Percentiles rank a stretch among this genome's conserved stretches.
Conservation (phyloP, 2,797 vertebrate species). For the Chaunax sp. region DNA sequence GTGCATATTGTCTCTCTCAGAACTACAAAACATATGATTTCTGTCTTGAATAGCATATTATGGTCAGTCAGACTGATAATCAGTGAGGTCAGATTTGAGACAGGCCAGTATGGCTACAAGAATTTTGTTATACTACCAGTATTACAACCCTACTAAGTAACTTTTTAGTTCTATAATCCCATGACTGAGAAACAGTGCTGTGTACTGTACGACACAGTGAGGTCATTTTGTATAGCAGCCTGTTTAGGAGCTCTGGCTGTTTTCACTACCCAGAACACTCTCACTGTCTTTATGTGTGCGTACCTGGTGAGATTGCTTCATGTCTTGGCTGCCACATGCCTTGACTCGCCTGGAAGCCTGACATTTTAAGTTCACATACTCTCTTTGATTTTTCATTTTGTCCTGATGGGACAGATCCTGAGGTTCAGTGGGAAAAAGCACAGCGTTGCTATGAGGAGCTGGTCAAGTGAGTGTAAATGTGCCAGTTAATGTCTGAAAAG, state of each 20-base stretch:
- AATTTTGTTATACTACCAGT: neutral
- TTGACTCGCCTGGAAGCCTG: slow-evolving; percentile 42
- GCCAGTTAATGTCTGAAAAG: slow-evolving; percentile 12
- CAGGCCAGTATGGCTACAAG: neutral
- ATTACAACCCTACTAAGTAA: neutral
- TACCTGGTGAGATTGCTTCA: slow-evolving; percentile 44
- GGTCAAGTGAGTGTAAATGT: slow-evolving; percentile 17
- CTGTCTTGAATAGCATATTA: neutral
- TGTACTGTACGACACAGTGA: slow-evolving; percentile 13
- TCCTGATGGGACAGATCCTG: slow-evolving; percentile 31
- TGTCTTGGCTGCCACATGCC: slow-evolving; percentile 37
- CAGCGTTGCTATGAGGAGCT: slow-evolving; percentile 12
- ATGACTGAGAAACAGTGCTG: slow-evolving; percentile 33
- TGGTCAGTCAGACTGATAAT: neutral
- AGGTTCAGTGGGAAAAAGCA: slow-evolving; percentile 21
- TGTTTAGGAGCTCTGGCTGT: slow-evolving; percentile 23
- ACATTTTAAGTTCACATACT: slow-evolving; percentile 30
- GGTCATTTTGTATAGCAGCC: slow-evolving; percentile 33
- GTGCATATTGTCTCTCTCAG: neutral
- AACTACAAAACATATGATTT: neutral
- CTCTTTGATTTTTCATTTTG: slow-evolving; percentile 19
- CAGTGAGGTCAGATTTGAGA: neutral
- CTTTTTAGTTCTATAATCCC: slow-evolving; percentile 31
- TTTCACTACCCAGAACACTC: slow-evolving; percentile 11
- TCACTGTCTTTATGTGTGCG: slow-evolving; percentile 14